Base-by-base conservation (phyloP, 2,113 vertebrate species). In the Apteryx owenii region DNA sequence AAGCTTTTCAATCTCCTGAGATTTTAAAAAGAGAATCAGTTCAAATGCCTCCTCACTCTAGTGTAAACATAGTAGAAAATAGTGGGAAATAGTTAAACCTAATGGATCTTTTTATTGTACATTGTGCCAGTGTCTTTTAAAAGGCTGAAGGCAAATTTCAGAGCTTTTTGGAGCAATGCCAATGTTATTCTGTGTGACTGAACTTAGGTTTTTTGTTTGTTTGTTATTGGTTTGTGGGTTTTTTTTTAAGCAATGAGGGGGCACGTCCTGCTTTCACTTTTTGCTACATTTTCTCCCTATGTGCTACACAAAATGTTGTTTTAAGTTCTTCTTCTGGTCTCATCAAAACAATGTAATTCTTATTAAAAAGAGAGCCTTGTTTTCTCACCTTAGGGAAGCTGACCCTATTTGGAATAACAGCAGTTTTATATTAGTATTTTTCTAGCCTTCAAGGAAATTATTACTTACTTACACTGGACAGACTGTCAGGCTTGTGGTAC, bases 1-100 rank as follows among this genome's bases (percentile, higher is more conserved):
- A 96, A 97, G 91, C 85, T 97, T 97, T 95, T 88, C 71, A 90
- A 5, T 92, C 94, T 97, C 95, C 29, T 36, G 95, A 83, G 94
- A 33, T 92, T 93, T 95, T 93, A 73, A 96, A 93, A 92, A 81
- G 33, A 62, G 44, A 93, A 95, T 89, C 7, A 93, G 28, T 90
- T 93, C 72, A 95, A 93, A 93, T 90, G 31, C 13, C 25, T 89
- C 19, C 78, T 72, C 33, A 23, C 61, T 61, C 13, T 46, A 64
- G 19, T 85, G 69, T 88, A 81, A 94, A 95, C 53, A 81, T 12
- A 54, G 31, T 9, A 72, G 36, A 89, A 90, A 94, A 88, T 46
- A 51, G 28, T 69, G 73, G 31, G 72, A 91, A 95, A 85, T 21
- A 85, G 65, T 81, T 93, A 88, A 54, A 90, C 42, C 21, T 73